phyloP scores from a whole-genome alignment of 2,113 vertebrate species.

The Microcebus griseorufus region DNA sequence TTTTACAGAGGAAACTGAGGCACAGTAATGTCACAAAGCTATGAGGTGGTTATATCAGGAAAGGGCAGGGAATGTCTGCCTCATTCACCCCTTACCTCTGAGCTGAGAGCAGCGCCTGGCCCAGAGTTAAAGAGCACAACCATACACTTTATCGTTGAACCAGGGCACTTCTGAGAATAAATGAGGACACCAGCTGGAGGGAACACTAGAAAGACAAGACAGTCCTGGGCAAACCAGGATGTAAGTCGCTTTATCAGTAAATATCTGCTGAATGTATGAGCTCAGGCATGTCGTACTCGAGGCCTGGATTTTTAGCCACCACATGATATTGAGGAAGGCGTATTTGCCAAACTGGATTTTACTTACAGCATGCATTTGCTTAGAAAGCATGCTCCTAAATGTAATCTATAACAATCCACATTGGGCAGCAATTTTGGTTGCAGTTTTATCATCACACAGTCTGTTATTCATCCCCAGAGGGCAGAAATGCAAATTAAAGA shows the following conservation, averaged over 20 bases:
- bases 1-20: neutral
- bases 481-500: constrained; percentile 51
- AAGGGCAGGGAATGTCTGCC: neutral
- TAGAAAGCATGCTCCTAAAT: neutral
- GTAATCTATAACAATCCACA: neutral
- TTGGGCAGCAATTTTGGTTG: neutral
- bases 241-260: neutral
- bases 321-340: fast-evolving
- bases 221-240: fast-evolving
- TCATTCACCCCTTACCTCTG: too few relatives aligned
- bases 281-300: neutral
- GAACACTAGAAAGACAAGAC: neutral
- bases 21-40: neutral
- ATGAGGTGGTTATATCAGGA: too few relatives aligned
- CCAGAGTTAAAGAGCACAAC: too few relatives aligned
- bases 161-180: neutral
- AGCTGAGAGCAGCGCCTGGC: too few relatives aligned
- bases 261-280: neutral
- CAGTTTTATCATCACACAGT: neutral
- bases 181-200: neutral
- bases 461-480: neutral
- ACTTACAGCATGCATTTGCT: neutral
- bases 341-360: too few relatives aligned
- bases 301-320: too few relatives aligned
- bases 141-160: neutral